These are phyloP conservation scores for Drosophila mimetica DNA, from an alignment of 2,888 invertebrate genomes.

Conservation along the genomic window DNA sequence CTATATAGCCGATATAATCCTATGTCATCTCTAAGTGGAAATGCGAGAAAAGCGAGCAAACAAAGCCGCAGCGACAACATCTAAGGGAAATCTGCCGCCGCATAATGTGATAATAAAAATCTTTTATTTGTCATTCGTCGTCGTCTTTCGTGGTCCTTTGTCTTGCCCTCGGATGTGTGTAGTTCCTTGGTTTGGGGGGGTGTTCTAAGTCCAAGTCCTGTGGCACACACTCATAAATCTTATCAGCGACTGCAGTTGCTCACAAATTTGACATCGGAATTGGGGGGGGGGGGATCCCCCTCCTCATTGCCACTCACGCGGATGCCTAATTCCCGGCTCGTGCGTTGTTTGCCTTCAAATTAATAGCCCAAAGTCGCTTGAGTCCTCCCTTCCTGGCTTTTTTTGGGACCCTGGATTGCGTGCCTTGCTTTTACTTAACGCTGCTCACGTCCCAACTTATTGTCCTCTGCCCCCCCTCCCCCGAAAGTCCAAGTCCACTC, in stretches of 20 bases:
- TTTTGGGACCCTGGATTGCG: constrained; percentile 43
- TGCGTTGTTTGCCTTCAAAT: constrained; percentile 52
- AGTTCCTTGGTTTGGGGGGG: constrained; percentile 13
- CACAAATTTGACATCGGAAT: constrained; percentile 65
- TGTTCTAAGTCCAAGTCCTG: constrained; percentile 7
- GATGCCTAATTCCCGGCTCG: constrained; percentile 70
- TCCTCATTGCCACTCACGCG: constrained; percentile 52
- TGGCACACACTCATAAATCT: constrained; percentile 65
- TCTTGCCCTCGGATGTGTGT: constrained; percentile 31
- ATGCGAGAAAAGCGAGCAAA: constrained; percentile 9
- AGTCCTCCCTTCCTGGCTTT: not conserved
- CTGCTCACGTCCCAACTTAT: constrained; percentile 66
- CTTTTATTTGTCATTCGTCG: constrained; percentile 74
- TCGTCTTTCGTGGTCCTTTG: constrained; percentile 25
- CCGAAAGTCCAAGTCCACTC: constrained; percentile 2
- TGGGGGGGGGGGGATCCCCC: not conserved
- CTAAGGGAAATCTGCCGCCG: constrained; percentile 71
- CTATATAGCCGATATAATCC: not conserved
- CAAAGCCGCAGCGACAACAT: constrained; percentile 36
- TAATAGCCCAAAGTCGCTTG: constrained; percentile 39
- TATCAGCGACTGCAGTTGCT: constrained; percentile 72
- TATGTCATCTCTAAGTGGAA: constrained; percentile 23
- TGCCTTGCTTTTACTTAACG: constrained; percentile 76
- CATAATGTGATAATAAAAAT: constrained; percentile 79
- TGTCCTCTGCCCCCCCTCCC: constrained; percentile 13